phyloP scores from a whole-genome alignment of 2,797 vertebrate species.

The Cynopterus sphinx region DNA sequence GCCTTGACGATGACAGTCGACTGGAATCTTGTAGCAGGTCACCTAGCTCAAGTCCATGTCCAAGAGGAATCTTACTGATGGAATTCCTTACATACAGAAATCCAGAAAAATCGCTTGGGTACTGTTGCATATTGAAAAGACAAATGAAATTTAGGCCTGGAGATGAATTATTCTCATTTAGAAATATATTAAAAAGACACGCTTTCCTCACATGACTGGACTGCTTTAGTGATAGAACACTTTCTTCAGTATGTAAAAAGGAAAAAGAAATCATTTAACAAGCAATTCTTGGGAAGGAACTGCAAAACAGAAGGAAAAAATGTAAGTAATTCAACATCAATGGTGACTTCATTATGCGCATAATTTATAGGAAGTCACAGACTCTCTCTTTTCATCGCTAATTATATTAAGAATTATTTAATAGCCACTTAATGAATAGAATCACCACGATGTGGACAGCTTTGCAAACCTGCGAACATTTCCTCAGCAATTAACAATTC shows the following conservation, averaged over 20 bases:
- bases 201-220: not conserved
- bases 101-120: not conserved
- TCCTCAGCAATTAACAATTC: slow-evolving; percentile 19
- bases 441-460: not conserved
- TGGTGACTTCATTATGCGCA: slow-evolving; percentile 61
- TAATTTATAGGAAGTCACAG: slow-evolving; percentile 51
- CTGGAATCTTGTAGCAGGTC: not conserved
- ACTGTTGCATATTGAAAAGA: not conserved
- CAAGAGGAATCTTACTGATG: not conserved
- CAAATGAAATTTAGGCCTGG: not conserved
- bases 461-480: slow-evolving; percentile 15
- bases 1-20: not conserved
- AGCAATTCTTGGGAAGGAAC: slow-evolving; percentile 74
- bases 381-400: slow-evolving; percentile 53
- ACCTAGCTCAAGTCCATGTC: not conserved
- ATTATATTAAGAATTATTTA: slow-evolving; percentile 48
- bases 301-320: slow-evolving; percentile 37
- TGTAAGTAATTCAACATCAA: slow-evolving; percentile 63
- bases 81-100: not conserved
- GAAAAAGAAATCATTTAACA: slow-evolving; percentile 25
- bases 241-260: slow-evolving; percentile 57
- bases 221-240: slow-evolving; percentile 52
- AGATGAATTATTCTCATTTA: not conserved
- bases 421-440: not conserved
- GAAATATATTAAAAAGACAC: not conserved